These are phyloP conservation scores for Nettapus auritus DNA, from an alignment of 2,113 vertebrate genomes.

Conservation along the genomic window DNA sequence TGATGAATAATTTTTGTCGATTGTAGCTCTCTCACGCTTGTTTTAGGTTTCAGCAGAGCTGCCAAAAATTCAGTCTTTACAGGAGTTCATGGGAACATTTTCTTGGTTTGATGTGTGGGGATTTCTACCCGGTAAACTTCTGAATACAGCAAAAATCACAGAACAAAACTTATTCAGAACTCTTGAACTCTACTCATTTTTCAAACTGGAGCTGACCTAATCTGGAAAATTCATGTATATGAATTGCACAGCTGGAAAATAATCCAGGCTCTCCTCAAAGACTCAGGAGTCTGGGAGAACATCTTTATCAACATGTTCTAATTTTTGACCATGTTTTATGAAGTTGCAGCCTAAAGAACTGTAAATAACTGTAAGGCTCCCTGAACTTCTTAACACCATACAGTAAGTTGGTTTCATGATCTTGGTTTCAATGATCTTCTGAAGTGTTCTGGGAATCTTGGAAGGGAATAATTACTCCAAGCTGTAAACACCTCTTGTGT, in stretches of 20 bases:
- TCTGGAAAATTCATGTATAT: not conserved
- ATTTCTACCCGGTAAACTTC: not conserved
- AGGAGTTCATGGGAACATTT: slow-evolving; percentile 40
- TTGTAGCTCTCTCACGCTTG: slow-evolving; percentile 9
- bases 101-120: not conserved
- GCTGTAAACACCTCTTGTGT: not conserved
- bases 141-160: not conserved
- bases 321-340: not conserved
- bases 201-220: not conserved
- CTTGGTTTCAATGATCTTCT: not conserved
- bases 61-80: slow-evolving; percentile 36
- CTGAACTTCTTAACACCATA: not conserved
- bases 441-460: not conserved
- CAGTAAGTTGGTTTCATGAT: not conserved
- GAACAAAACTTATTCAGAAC: not conserved
- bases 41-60: slow-evolving; percentile 29
- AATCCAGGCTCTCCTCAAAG: not conserved
- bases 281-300: not conserved
- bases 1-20: slow-evolving; percentile 24
- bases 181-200: not conserved
- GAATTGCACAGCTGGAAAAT: not conserved
- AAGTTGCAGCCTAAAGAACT: not conserved
- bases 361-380: not conserved
- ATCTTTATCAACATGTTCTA: not conserved
- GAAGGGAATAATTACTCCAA: not conserved